Base-by-base conservation (phyloP, 2,888 invertebrate species). In the Netelia melanura region DNA sequence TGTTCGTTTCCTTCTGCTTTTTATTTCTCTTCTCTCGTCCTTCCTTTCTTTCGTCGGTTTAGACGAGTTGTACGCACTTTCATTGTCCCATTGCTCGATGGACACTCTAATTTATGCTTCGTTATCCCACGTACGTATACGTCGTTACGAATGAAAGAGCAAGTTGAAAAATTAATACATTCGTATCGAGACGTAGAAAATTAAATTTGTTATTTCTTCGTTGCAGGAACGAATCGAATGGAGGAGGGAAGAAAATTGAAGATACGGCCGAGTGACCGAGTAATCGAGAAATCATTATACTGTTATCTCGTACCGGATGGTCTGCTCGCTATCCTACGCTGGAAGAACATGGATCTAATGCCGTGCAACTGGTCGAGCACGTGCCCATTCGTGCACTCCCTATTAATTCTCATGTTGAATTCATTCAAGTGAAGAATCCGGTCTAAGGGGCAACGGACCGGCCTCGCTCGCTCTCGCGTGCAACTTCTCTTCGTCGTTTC, bases 391-490 rank as follows among this genome's bases (percentile, higher is more conserved):
- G 58, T 68, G 70, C 81, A 68, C 56, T 56, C 17, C 9, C n/a
- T 56, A 56, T 9, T 17, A 10, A 58, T 58, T 21, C 65, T 23
- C 75, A 74, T 68, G 78, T 71, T 52, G 61, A 58, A 85, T 82
- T 82, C 75, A 79, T 82, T 82, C 81, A 85, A 85, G 75, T 71
- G 79, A 79, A 85, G 81, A 85, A 85, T 85, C 85, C 85, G 85
- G 85, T 82, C 82, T 58, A 52, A 74, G 71, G 62, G 38, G 30
- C 79, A 64, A 71, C 71, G 79, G 79, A 70, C 70, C 44, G 58
- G 21, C 58, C 58, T 58, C 58, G 6, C 58, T 10, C 48, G 2
- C 11, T 48, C 48, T 48, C 48, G 14, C 48, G 48, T 58, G 21
- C 23, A 21, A 9, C 58, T 58, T 58, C 23, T 58, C 17, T 11